A percentile compares a stretch with the other conserved stretches of the same genome.
phyloP scores from a whole-genome alignment of 2,113 vertebrate genomes.

The Numenius arquata region DNA sequence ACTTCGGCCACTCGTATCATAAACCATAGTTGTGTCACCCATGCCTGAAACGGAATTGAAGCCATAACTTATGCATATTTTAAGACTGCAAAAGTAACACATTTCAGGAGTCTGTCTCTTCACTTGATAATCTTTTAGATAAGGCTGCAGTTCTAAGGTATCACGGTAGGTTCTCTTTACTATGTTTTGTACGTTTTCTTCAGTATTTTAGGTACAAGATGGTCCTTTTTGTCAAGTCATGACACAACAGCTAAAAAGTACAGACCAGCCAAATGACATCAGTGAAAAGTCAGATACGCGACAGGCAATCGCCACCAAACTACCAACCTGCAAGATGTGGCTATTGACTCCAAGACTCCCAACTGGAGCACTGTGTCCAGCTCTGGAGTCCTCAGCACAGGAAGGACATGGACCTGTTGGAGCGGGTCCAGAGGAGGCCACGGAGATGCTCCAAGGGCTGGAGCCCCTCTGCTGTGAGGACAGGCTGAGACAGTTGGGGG shows the following conservation, averaged over 20 bases:
- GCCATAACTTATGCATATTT: slow-evolving; percentile 15
- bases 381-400: too few relatives aligned
- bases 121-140: neutral
- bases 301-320: neutral
- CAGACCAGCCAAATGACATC: neutral
- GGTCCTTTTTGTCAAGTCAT: neutral
- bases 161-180: rapidly evolving
- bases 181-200: neutral
- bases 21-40: neutral
- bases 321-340: too few relatives aligned
- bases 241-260: neutral
- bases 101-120: neutral
- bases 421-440: too few relatives aligned
- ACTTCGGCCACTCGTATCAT: neutral
- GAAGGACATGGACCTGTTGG: too few relatives aligned
- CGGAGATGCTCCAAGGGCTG: too few relatives aligned
- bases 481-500: too few relatives aligned
- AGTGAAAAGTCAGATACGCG: neutral
- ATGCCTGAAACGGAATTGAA: neutral
- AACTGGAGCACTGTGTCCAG: too few relatives aligned
- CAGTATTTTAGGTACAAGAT: neutral
- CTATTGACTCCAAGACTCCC: neutral
- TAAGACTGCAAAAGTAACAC: neutral
- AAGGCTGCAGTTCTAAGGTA: neutral
- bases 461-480: too few relatives aligned